Evolutionary conservation across 1,140 invertebrate genomes (phyloP).

Genomic region (Aphidius gifuensis): DNA sequence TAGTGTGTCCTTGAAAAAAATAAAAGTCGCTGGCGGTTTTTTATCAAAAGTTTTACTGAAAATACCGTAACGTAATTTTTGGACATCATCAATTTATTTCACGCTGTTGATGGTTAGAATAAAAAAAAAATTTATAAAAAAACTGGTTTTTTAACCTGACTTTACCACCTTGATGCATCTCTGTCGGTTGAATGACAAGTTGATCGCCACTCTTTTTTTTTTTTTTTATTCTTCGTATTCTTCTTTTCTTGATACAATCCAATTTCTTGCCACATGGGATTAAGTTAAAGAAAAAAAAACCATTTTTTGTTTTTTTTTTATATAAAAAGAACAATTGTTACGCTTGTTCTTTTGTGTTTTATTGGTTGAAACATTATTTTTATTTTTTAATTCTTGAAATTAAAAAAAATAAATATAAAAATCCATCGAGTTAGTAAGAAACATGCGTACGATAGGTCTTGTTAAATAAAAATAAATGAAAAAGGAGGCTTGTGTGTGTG

Average conservation of each 20-base stretch:
- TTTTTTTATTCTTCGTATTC: neutral
- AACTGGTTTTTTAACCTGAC: conserved; percentile 12
- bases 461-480: conserved; percentile 27
- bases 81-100: conserved; percentile 13
- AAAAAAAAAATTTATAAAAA: neutral
- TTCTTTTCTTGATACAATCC: too few relatives aligned
- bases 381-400: neutral
- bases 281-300: too few relatives aligned
- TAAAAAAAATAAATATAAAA: neutral
- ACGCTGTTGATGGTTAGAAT: neutral
- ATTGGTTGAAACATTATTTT: neutral
- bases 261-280: too few relatives aligned
- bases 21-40: neutral
- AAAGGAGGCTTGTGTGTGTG: conserved; percentile 1
- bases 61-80: conserved; percentile 4
- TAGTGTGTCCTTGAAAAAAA: neutral
- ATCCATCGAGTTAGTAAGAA: neutral
- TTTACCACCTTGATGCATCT: conserved; percentile 10
- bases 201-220: conserved; percentile 1
- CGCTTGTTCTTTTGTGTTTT: too few relatives aligned
- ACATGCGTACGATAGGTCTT: too few relatives aligned
- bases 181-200: conserved; percentile 8
- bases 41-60: conserved; percentile 5
- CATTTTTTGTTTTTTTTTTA: too few relatives aligned
- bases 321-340: too few relatives aligned